Evolutionary conservation across 2,888 invertebrate genomes (phyloP).

Genomic region (Taenaris catops): DNA sequence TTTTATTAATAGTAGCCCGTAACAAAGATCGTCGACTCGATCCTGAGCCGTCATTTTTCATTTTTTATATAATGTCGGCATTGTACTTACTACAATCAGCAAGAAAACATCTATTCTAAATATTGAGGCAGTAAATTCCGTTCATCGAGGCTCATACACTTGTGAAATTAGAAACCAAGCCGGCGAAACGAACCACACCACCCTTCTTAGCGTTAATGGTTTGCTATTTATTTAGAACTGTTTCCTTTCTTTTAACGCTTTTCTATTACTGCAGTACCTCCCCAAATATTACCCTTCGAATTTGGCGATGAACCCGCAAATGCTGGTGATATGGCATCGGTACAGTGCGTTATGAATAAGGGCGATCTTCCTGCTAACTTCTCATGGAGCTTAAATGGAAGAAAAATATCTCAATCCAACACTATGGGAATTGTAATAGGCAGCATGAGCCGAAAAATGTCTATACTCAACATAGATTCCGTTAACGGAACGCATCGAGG

Average conservation of each 20-base stretch:
- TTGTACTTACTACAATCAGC: conserved; percentile 80
- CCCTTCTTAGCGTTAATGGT: conserved; percentile 82
- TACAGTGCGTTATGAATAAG: conserved; percentile 86
- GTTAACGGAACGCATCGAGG: conserved; percentile 86
- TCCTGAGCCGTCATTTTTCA: too few species aligned
- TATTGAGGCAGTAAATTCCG: conserved; percentile 81
- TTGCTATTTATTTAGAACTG: conserved; percentile 31
- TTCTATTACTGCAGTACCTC: conserved; percentile 76
- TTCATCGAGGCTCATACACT: conserved; percentile 83
- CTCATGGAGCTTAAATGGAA: conserved; percentile 83
- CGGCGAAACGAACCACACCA: conserved; percentile 79
- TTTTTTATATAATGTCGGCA: conserved; percentile 77
- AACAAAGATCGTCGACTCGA: too few species aligned
- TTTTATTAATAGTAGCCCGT: too few species aligned
- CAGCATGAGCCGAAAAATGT: conserved; percentile 82
- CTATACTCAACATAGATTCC: conserved; percentile 84
- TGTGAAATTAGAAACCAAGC: conserved; percentile 83
- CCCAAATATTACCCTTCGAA: conserved; percentile 83
- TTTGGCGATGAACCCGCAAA: conserved; percentile 85
- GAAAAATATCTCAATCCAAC: conserved; percentile 73
- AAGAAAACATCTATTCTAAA: conserved; percentile 83
- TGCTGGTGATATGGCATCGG: conserved; percentile 86
- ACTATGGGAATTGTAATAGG: conserved; percentile 80
- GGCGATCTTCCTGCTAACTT: conserved; percentile 90
- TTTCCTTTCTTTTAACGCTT: conserved; percentile 36